phyloP scores from a whole-genome alignment of 2,113 vertebrate genomes.

The Nannospalax galili region DNA sequence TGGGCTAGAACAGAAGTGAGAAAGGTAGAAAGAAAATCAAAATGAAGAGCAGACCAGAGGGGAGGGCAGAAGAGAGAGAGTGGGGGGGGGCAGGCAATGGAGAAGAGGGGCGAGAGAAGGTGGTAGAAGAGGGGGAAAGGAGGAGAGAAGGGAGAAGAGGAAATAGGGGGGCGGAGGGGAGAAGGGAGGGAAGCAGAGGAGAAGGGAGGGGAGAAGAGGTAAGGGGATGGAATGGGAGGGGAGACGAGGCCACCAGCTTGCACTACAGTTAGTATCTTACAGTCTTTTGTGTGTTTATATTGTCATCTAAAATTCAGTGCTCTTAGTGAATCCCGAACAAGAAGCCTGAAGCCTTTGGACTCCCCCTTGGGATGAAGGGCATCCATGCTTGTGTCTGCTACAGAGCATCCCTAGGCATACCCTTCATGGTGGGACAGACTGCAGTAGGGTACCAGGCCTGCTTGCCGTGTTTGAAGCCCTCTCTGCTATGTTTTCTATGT shows the following conservation, averaged over 20 bases:
- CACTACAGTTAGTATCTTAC: not conserved
- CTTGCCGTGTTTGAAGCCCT: not conserved
- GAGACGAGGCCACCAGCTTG: rapidly evolving
- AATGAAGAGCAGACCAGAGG: not conserved
- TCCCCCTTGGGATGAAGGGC: not conserved
- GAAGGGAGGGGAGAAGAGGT: not conserved
- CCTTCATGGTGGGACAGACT: not conserved
- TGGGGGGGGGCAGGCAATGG: not conserved
- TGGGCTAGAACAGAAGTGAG: not conserved
- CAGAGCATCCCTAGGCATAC: rapidly evolving
- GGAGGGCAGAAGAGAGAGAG: not conserved
- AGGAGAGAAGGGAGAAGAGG: not conserved
- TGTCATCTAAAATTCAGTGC: not conserved
- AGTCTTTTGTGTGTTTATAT: rapidly evolving
- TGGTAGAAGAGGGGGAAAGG: not conserved
- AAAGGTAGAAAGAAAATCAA: not conserved
- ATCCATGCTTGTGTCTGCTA: rapidly evolving
- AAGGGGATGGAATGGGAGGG: not conserved
- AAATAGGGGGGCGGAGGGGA: not conserved
- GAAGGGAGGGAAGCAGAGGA: not conserved
- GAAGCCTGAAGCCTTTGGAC: too few relatives aligned
- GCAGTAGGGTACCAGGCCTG: not conserved
- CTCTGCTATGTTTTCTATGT: rapidly evolving
- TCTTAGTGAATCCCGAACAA: not conserved
- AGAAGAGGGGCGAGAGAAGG: too few relatives aligned